Evolutionary conservation across 2,797 vertebrate genomes (phyloP).

Genomic region (Microchirus variegatus): DNA sequence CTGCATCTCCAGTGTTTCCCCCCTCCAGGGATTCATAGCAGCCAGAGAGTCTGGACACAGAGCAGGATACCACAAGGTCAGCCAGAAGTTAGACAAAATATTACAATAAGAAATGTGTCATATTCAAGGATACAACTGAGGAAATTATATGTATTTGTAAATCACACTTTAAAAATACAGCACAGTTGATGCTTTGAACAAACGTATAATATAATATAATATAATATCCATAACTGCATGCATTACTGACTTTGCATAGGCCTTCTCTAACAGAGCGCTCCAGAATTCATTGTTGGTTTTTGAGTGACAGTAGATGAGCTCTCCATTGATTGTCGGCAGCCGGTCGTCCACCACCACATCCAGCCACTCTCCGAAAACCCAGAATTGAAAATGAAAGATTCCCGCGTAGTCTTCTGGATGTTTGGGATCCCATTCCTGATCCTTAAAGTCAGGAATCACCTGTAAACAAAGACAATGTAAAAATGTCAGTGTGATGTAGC

Average conservation of each 20-base stretch:
- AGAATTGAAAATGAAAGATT: constrained; percentile 95
- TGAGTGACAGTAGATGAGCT: constrained; percentile 92
- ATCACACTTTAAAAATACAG: background rate
- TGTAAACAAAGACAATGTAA: constrained; percentile 53
- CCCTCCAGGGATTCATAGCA: constrained; percentile 94
- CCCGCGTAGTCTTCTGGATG: constrained; percentile 86
- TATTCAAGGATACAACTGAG: background rate
- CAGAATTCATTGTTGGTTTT: constrained; percentile 92
- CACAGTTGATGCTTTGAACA: background rate
- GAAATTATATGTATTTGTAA: background rate
- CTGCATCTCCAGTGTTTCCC: constrained; percentile 91
- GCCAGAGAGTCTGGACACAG: constrained; percentile 83
- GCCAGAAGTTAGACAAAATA: background rate
- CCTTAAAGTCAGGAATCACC: constrained; percentile 89
- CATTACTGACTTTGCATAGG: constrained; percentile 90
- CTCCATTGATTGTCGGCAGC: constrained; percentile 86
- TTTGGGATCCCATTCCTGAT: constrained; percentile 91
- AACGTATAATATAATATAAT: too few relatives aligned
- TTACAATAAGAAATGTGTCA: background rate
- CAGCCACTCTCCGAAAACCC: constrained; percentile 91
- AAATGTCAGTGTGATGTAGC: background rate
- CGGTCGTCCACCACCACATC: constrained; percentile 95
- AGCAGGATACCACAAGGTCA: background rate
- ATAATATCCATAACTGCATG: too few relatives aligned
- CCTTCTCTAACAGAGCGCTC: constrained; percentile 94